phyloP scores from a whole-genome alignment of 2,113 vertebrate species.

The Lepus americanus region DNA sequence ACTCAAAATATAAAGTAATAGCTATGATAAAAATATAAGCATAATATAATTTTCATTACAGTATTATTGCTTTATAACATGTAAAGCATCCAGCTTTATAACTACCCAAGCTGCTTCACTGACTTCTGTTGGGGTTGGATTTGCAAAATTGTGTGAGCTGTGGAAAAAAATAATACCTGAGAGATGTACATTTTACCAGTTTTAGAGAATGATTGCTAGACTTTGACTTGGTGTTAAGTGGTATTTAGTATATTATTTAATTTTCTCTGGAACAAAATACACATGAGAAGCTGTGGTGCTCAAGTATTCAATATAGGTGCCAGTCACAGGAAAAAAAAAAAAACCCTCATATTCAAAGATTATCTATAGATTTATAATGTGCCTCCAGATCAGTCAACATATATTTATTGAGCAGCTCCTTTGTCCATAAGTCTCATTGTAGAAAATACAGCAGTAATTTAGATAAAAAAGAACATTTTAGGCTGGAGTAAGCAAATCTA shows the following conservation, averaged over 20 bases:
- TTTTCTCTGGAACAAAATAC: background rate
- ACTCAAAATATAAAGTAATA: slow-evolving; percentile 33
- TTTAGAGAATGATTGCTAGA: slow-evolving; percentile 4
- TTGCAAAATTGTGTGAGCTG: background rate
- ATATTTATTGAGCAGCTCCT: slow-evolving; percentile 31
- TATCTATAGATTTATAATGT: background rate
- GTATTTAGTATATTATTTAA: background rate
- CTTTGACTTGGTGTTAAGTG: background rate
- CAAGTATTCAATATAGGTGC: background rate
- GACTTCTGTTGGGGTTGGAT: background rate
- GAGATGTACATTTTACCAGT: slow-evolving; percentile 16
- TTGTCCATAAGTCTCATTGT: background rate
- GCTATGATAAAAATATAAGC: background rate
- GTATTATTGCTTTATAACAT: slow-evolving; percentile 16
- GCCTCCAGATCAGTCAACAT: background rate
- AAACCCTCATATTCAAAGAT: background rate
- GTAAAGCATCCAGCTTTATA: background rate
- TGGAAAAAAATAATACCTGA: background rate
- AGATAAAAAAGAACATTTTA: slow-evolving; percentile 10
- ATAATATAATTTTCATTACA: slow-evolving; percentile 39
- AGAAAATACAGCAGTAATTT: slow-evolving; percentile 31
- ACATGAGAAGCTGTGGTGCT: slow-evolving; percentile 8
- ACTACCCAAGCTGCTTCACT: background rate
- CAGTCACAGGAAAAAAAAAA: background rate
- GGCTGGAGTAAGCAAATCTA: background rate